A percentile compares a stretch with the other conserved stretches of the same genome.
These are phyloP conservation scores for Epinotia nisella DNA, from an alignment of 2,888 invertebrate species.

Conservation along the genomic window DNA sequence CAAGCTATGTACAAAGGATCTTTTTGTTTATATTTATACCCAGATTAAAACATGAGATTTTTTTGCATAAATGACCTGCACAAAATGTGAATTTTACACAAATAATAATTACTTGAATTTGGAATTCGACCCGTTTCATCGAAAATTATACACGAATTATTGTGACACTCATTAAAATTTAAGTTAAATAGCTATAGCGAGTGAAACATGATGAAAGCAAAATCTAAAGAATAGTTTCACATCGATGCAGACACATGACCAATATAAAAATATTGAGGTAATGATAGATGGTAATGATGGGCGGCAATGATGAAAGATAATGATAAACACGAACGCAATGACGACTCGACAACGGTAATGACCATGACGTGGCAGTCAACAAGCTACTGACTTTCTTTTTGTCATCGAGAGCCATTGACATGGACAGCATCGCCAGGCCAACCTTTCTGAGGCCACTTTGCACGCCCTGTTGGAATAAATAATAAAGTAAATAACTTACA, in stretches of 20 bases:
- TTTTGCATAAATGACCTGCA: too few relatives aligned
- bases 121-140: too few relatives aligned
- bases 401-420: constrained; percentile 69
- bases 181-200: background rate
- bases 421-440: constrained; percentile 75
- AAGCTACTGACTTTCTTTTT: constrained; percentile 76
- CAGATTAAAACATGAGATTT: too few relatives aligned
- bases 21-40: background rate
- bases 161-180: too few relatives aligned
- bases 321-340: constrained; percentile 11
- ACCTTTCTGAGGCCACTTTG: constrained; percentile 73
- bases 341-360: constrained; percentile 38
- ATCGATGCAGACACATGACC: background rate
- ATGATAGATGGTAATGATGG: constrained; percentile 36
- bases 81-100: too few relatives aligned
- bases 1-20: background rate
- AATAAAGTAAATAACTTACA: constrained; percentile 44
- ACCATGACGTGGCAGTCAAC: constrained; percentile 53
- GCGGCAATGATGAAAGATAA: constrained; percentile 1
- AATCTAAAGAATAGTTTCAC: background rate
- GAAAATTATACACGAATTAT: too few relatives aligned
- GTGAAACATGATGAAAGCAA: background rate
- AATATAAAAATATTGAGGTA: background rate
- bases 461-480: constrained; percentile 69
- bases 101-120: too few relatives aligned